Conservation (phyloP, 2,113 vertebrate genomes). For the Alligator sinensis region DNA sequence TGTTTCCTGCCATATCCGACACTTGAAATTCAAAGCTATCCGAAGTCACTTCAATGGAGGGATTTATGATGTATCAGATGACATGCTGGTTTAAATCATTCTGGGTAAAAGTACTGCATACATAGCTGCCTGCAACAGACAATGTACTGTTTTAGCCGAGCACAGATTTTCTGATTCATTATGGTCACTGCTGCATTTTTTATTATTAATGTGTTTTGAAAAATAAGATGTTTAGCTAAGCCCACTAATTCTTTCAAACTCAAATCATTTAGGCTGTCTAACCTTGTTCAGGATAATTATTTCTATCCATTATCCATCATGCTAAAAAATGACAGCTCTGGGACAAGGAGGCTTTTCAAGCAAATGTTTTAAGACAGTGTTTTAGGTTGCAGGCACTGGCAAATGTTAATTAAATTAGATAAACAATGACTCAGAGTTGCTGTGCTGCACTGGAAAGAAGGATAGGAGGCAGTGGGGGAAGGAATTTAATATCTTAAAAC, state of each 20-base stretch:
- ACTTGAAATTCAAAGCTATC: slow-evolving; percentile 80
- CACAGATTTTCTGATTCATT: slow-evolving; percentile 41
- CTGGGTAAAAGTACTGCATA: slow-evolving; percentile 74
- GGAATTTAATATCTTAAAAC: slow-evolving; percentile 71
- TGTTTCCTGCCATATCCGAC: slow-evolving; percentile 78
- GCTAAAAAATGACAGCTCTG: slow-evolving; percentile 83
- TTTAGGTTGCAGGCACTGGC: slow-evolving; percentile 79
- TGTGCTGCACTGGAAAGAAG: slow-evolving; percentile 67
- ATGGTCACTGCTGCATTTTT: slow-evolving; percentile 3
- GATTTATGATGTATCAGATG: slow-evolving; percentile 72
- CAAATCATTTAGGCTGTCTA: slow-evolving; percentile 83
- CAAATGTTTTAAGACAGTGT: slow-evolving; percentile 84
- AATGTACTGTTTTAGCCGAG: not conserved
- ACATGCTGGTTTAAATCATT: slow-evolving; percentile 75
- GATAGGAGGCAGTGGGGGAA: slow-evolving; percentile 48
- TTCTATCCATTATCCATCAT: slow-evolving; percentile 84
- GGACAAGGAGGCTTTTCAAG: slow-evolving; percentile 82
- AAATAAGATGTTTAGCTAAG: slow-evolving; percentile 81
- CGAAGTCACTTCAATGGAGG: slow-evolving; percentile 66
- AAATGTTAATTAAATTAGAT: slow-evolving; percentile 85
- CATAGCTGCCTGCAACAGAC: slow-evolving; percentile 75
- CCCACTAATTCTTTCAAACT: slow-evolving; percentile 80
- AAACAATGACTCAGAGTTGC: slow-evolving; percentile 83
- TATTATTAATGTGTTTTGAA: slow-evolving; percentile 69
- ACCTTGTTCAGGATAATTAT: slow-evolving; percentile 82